These are phyloP conservation scores for Euglossa dilemma DNA, from an alignment of 1,140 invertebrate genomes.

Conservation along the genomic window DNA sequence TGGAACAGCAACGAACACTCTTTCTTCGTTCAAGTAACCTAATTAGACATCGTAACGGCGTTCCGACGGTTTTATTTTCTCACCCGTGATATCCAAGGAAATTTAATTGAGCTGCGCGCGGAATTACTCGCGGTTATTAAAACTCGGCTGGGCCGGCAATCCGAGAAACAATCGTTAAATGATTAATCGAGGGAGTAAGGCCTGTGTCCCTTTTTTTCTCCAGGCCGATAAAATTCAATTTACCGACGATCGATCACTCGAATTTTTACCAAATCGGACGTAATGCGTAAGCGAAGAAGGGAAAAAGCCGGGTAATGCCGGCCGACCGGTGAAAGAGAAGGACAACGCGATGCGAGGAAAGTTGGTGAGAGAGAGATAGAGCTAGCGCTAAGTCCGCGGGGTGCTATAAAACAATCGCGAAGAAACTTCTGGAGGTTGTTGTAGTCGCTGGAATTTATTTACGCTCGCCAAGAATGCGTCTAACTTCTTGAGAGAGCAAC, in stretches of 20 bases:
- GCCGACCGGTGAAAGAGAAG: too few relatives aligned
- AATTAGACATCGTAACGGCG: not conserved
- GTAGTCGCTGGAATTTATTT: constrained; percentile 59
- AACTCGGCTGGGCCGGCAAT: not conserved
- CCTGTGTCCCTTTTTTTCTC: not conserved
- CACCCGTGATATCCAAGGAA: not conserved
- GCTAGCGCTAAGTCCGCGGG: constrained; percentile 54
- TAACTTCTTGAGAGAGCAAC: constrained; percentile 56
- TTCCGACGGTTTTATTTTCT: not conserved
- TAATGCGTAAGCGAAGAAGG: not conserved
- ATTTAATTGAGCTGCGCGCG: not conserved
- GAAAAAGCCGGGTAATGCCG: not conserved
- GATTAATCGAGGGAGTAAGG: not conserved
- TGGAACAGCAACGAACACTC: too few relatives aligned
- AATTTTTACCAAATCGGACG: constrained; percentile 10
- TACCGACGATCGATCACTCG: constrained; percentile 14
- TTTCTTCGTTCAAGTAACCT: not conserved
- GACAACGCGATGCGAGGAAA: constrained; percentile 8
- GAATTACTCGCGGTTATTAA: not conserved
- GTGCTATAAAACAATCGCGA: constrained; percentile 67
- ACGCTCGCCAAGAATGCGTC: constrained; percentile 49
- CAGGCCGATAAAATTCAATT: constrained; percentile 36
- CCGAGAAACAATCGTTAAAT: constrained; percentile 11
- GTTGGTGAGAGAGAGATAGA: constrained; percentile 12
- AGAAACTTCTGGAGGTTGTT: constrained; percentile 58